phyloP scores from a whole-genome alignment of 2,797 vertebrate genomes.

The Parauchenoglanis punctatus region DNA sequence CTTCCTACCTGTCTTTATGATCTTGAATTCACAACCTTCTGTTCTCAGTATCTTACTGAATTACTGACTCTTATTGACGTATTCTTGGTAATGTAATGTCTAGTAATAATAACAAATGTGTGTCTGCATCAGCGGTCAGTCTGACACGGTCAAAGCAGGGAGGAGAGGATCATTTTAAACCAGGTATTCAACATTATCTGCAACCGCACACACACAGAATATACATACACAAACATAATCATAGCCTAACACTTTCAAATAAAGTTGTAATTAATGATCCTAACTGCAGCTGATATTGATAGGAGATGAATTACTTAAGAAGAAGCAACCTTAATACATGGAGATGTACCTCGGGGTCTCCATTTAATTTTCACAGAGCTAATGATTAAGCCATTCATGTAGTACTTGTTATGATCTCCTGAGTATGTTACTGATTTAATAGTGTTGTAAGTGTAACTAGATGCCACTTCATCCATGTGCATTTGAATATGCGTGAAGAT shows the following conservation, averaged over 20 bases:
- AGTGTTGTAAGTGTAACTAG: not conserved
- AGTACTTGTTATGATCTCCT: not conserved
- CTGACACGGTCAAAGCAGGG: constrained; percentile 38
- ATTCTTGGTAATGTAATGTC: not conserved
- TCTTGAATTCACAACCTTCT: not conserved
- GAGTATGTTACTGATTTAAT: not conserved
- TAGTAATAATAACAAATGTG: not conserved
- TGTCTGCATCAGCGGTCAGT: constrained; percentile 52
- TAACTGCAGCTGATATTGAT: not conserved
- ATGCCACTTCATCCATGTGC: not conserved
- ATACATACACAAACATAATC: not conserved
- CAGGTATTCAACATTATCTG: constrained; percentile 45
- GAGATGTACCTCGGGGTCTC: not conserved
- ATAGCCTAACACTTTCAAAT: not conserved
- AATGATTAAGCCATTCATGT: not conserved
- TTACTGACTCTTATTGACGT: no score
- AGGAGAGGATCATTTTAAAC: constrained; percentile 47
- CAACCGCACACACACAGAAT: not conserved
- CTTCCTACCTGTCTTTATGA: not conserved
- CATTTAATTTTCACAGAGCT: constrained; percentile 6
- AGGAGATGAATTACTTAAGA: not conserved
- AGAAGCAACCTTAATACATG: not conserved
- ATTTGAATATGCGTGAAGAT: not conserved
- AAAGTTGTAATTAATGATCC: not conserved
- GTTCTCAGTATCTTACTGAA: not conserved